Base-by-base conservation (phyloP, 2,113 vertebrate genomes). In the Megaptera novaeangliae region DNA sequence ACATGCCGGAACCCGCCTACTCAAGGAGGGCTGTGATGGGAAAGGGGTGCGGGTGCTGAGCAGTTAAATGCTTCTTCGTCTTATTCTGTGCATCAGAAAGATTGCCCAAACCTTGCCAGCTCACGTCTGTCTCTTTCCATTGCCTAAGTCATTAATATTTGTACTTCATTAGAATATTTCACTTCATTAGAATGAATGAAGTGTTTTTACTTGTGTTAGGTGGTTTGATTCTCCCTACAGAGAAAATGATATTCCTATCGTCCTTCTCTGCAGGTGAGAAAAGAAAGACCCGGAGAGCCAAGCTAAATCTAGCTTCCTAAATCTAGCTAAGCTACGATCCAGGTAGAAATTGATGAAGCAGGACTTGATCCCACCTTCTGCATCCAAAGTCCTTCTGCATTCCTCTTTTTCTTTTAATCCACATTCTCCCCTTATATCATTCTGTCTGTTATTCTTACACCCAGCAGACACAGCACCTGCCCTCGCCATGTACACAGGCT, bases 401-500 rank as follows among this genome's bases (percentile, higher is more conserved):
- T 68, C 34, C 81, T 20, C 5, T 15, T 64, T 64, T 81, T 52
- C 15, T 69, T 52, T 49, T 29, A 46, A 25, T 18, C 14, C 74
- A 20, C 27, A 1, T 41, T 46, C 34, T 81, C 64, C 31, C 71
- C n/a, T 78, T 12, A 13, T 18, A 27, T 31, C 6, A 1, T 34
- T 52, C 27, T 39, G 2, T 13, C 34, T 41, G 18, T 82, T 23
- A 12, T 4, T 39, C 18, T 81, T 59, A 46, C 39, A 15, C 34
- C 44, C 10, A 4, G 68, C 36, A n/a, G 52, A 25, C 25, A 20
- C 3, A 36, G 44, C 6, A 6, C 41, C 34, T 41, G 7, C 41
- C 59, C 41, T 74, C 4, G 0, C 25, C 9, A 21, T 49, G 31
- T 0, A 0, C 80, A 10, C 5, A 6, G 64, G 7, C 46, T 46